Base-by-base conservation (phyloP, 1,140 invertebrate genomes). In the Leucophenga varia region DNA sequence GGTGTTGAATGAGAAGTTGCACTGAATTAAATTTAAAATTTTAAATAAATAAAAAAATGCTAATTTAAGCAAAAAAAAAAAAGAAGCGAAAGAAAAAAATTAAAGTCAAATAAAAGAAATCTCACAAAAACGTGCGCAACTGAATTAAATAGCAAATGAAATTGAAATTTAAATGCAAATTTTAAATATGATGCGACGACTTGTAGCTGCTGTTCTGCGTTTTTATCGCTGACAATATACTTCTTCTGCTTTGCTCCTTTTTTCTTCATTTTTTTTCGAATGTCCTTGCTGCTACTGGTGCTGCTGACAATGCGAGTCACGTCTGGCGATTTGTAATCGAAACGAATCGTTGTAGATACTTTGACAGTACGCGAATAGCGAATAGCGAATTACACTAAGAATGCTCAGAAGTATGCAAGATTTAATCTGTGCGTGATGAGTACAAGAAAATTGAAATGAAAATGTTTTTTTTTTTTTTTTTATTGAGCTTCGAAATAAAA, bases 321-420 rank as follows among this genome's bases (percentile, higher is more conserved):
- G 60, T 63, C 53, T 53, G 44, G 31, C 56, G 60, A 64, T 63
- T 63, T 64, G 60, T 64, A 63, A 63, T 63, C 60, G 60, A 63
- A 64, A 59, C 60, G 56, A 63, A 63, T 63, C 59, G n/a, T n/a
- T n/a, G n/a, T n/a, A n/a, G n/a, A n/a, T n/a, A n/a, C n/a, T n/a
- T n/a, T n/a, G n/a, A n/a, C n/a, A n/a, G n/a, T n/a, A n/a, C n/a
- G n/a, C n/a, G n/a, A n/a, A n/a, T n/a, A n/a, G n/a, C n/a, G n/a
- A n/a, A n/a, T n/a, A n/a, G n/a, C n/a, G n/a, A n/a, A n/a, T n/a
- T n/a, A n/a, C n/a, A n/a, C n/a, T n/a, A n/a, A n/a, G n/a, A n/a
- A n/a, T n/a, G n/a, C n/a, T n/a, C n/a, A n/a, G n/a, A n/a, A n/a
- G n/a, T n/a, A n/a, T n/a, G n/a, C n/a, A n/a, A n/a, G n/a, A n/a